Conservation (phyloP, 2,888 invertebrate species). For the Dione vanillae region DNA sequence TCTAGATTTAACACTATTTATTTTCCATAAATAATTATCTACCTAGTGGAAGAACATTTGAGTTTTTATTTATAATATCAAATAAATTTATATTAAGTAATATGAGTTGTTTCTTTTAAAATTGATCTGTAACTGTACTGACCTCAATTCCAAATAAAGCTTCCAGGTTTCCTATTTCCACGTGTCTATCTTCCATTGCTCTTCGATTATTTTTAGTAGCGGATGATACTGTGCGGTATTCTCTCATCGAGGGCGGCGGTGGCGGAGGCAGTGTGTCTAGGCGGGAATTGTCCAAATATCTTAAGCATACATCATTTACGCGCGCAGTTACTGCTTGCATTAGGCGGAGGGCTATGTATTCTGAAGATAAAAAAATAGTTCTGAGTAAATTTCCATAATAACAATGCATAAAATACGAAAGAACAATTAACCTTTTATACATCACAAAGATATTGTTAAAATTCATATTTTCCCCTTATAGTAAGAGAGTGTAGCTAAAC, state of each 20-base stretch:
- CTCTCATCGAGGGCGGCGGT: constrained; percentile 79
- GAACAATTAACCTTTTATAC: too few species aligned
- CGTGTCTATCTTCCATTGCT: constrained; percentile 96
- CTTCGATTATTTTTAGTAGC: constrained; percentile 93
- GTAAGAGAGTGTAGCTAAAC: too few species aligned
- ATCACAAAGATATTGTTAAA: too few species aligned
- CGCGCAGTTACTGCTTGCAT: constrained; percentile 90
- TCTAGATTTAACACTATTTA: too few species aligned
- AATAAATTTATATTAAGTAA: not conserved
- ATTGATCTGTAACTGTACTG: constrained; percentile 45
- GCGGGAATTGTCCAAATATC: constrained; percentile 87
- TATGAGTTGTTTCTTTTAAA: not conserved
- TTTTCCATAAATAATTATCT: too few species aligned
- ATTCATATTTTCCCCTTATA: too few species aligned
- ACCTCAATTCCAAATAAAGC: constrained; percentile 92
- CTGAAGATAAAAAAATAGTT: constrained; percentile 74
- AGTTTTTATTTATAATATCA: too few species aligned
- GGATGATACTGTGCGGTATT: constrained; percentile 84
- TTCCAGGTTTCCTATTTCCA: constrained; percentile 92
- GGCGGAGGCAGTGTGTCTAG: constrained; percentile 86
- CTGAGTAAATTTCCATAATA: not conserved
- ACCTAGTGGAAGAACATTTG: too few species aligned
- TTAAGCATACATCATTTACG: constrained; percentile 88
- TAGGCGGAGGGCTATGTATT: constrained; percentile 88
- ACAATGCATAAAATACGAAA: too few species aligned